Evolutionary conservation across 2,888 invertebrate species (phyloP), one percentile per base, ranked within the genome.

Genomic region (Pterobdella sp.): DNA sequence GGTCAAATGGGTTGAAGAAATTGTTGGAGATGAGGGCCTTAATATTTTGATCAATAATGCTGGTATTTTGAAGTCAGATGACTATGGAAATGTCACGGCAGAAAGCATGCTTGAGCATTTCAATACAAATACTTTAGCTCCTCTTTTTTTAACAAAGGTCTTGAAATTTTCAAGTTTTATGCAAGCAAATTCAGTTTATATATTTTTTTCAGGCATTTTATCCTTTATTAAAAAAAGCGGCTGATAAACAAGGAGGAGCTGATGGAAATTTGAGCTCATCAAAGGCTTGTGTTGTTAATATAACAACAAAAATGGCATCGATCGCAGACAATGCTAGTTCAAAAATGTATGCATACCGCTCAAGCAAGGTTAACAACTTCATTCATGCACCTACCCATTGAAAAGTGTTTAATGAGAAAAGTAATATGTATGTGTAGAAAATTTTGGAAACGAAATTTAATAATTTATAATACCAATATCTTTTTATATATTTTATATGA

Each of bases 331-430:
- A 93, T 81, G 87, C 85, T 36, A 87, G 88, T 74, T 92, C 93
- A 29, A 92, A 91, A 37, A 87, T 89, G 80, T 93, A 92, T 83
- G 89, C 92, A 0, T 94, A 94, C 81, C 87, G 93, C 78, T 88
- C 90, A 78, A 92, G 93, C 65, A 94, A 94, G 88, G 92, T 91
- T n/a, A n/a, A n/a, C n/a, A n/a, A n/a, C n/a, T n/a, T n/a, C n/a
- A n/a, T n/a, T n/a, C n/a, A n/a, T n/a, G n/a, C n/a, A n/a, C n/a
- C n/a, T n/a, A n/a, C n/a, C n/a, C n/a, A n/a, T n/a, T n/a, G n/a
- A n/a, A n/a, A n/a, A n/a, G n/a, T n/a, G n/a, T n/a, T n/a, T n/a
- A n/a, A n/a, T n/a, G n/a, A n/a, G n/a, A n/a, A n/a, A n/a, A n/a
- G n/a, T n/a, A n/a, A n/a, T n/a, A n/a, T n/a, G n/a, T n/a, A n/a